These are phyloP conservation scores for Sinohyriopsis cumingii DNA, from an alignment of 2,888 invertebrate species.

Conservation along the genomic window DNA sequence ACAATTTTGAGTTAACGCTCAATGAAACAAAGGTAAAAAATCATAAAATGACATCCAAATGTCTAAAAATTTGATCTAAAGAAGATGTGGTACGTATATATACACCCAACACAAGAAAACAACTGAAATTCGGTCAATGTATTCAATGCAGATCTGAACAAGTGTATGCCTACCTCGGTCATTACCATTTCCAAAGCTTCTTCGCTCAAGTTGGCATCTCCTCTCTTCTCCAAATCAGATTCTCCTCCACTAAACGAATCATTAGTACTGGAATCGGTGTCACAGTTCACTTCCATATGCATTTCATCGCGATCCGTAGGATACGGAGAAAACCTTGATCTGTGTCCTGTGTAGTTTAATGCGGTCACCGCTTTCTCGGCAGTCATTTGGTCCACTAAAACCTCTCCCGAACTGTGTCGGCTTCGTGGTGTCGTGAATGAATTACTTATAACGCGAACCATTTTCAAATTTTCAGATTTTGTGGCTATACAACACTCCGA, in stretches of 20 bases:
- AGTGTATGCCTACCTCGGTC: constrained; percentile 11
- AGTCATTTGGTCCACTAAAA: constrained; percentile 43
- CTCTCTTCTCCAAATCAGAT: constrained; percentile 23
- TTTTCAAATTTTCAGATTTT: constrained; percentile 16
- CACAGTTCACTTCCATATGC: constrained; percentile 26
- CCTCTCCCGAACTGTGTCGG: constrained; percentile 55
- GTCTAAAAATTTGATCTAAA: no score
- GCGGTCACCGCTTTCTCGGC: constrained; percentile 44
- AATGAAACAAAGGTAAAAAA: no score
- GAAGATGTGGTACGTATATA: no score
- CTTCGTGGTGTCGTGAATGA: constrained; percentile 50
- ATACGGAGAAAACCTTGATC: constrained; percentile 9
- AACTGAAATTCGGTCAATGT: constrained; percentile 33
- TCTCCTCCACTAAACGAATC: constrained; percentile 36
- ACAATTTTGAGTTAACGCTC: no score
- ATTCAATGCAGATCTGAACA: constrained; percentile 30
- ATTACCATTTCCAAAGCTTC: constrained; percentile 5
- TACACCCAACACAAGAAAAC: no score
- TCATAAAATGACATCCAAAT: no score
- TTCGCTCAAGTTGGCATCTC: background rate
- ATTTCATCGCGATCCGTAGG: constrained; percentile 8
- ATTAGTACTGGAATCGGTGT: constrained; percentile 29
- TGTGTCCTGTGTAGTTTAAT: constrained; percentile 24
- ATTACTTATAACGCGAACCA: constrained; percentile 52
- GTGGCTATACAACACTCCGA: no score